A percentile compares a stretch with the other conserved stretches of the same genome.
These are phyloP conservation scores for Hephaestus fuliginosus DNA, from an alignment of 2,797 vertebrate genomes.

Conservation along the genomic window DNA sequence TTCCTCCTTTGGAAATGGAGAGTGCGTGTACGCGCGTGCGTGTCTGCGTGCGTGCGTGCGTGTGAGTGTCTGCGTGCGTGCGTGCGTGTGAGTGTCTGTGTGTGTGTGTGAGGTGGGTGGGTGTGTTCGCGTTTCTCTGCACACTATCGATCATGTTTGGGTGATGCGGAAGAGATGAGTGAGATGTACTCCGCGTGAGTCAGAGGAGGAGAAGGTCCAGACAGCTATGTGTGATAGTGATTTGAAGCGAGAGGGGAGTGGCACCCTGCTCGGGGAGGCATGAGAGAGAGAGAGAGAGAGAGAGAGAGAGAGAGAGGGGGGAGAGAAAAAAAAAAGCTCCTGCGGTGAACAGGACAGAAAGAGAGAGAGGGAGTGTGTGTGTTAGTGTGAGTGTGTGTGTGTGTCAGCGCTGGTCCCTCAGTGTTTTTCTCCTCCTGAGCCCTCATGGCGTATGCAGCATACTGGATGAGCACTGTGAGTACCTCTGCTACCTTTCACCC, in stretches of 20 bases:
- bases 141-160: not conserved
- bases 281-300: not conserved
- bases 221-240: not conserved
- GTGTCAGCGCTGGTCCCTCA: no score
- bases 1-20: constrained; percentile 8
- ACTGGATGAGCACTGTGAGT: constrained; percentile 80
- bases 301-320: no score
- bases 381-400: no score
- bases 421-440: constrained; percentile 10
- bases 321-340: not conserved
- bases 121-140: no score
- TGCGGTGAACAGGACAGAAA: not conserved
- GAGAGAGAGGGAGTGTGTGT: no score
- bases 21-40: not conserved
- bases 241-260: constrained; percentile 65
- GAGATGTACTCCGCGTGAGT: not conserved
- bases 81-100: not conserved
- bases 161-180: not conserved
- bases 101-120: not conserved
- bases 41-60: not conserved
- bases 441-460: constrained; percentile 84
- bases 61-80: not conserved
- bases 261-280: constrained; percentile 38
- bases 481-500: constrained; percentile 13
- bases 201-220: not conserved